Evolutionary conservation across 2,888 invertebrate genomes (phyloP).

Genomic region (Tiliacea aurago): DNA sequence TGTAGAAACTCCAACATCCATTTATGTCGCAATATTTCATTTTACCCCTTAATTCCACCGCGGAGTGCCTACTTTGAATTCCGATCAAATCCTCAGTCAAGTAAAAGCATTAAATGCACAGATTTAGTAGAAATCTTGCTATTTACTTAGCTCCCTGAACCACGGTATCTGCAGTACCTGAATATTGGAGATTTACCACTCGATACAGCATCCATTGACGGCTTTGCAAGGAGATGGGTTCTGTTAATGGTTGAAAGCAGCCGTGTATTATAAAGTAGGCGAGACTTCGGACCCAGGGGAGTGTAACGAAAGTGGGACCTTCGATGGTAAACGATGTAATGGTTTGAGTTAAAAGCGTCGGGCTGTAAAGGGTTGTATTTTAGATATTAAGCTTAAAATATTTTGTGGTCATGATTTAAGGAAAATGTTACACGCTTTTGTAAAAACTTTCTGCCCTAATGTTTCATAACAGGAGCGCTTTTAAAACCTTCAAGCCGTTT

Average conservation of each 20-base stretch:
- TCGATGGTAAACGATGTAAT: constrained; percentile 48
- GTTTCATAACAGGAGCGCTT: constrained; percentile 20
- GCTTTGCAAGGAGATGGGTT: constrained; percentile 17
- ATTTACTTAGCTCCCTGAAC: constrained; percentile 47
- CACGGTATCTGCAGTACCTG: constrained; percentile 7
- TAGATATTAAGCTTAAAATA: constrained; percentile 32
- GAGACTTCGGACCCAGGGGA: constrained; percentile 23
- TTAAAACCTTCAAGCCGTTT: constrained; percentile 2
- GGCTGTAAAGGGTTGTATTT: constrained; percentile 37
- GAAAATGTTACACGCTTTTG: constrained; percentile 19
- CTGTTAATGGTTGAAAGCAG: constrained; percentile 4
- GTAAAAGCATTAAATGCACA: constrained; percentile 62
- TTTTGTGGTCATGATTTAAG: constrained; percentile 27
- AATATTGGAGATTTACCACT: constrained; percentile 21
- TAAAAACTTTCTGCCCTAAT: constrained; percentile 26
- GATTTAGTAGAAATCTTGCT: constrained; percentile 56
- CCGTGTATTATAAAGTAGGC: constrained; percentile 16
- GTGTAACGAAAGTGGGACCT: constrained; percentile 39
- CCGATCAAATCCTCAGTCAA: constrained; percentile 43
- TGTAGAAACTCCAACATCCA: constrained; percentile 21
- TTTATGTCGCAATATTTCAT: constrained; percentile 47
- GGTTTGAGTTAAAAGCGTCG: constrained; percentile 49
- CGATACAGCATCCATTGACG: constrained; percentile 23
- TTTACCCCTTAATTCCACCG: constrained; percentile 27
- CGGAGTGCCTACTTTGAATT: constrained; percentile 53